A percentile compares a stretch with the other conserved stretches of the same genome.
phyloP scores from a whole-genome alignment of 2,888 invertebrate species.

The Drosophila fungiperda region DNA sequence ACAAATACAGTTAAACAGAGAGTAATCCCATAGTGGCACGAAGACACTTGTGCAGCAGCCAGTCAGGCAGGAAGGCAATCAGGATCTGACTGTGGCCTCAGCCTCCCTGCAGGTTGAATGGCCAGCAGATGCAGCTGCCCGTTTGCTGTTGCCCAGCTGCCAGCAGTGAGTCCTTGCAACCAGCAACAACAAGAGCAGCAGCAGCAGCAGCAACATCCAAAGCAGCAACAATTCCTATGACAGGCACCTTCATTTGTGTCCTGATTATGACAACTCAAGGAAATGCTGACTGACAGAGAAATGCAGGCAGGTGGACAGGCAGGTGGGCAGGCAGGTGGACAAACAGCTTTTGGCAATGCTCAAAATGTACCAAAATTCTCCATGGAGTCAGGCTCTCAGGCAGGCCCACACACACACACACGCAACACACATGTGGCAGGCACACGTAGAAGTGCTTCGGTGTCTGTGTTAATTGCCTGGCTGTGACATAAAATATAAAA shows the following conservation, averaged over 20 bases:
- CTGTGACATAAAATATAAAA: conserved; percentile 37
- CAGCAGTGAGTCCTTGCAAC: conserved; percentile 54
- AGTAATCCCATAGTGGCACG: conserved; percentile 13
- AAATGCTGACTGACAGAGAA: conserved; percentile 50
- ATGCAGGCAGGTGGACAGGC: conserved; percentile 6
- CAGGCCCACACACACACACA: conserved; percentile 26
- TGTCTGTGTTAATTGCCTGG: conserved; percentile 70
- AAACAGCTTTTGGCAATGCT: conserved; percentile 47
- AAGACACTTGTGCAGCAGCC: conserved; percentile 37
- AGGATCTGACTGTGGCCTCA: conserved; percentile 33
- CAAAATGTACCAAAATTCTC: conserved; percentile 63
- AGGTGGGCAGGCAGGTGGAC: conserved; percentile 7
- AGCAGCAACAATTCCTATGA: conserved; percentile 31
- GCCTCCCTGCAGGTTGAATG: conserved; percentile 46
- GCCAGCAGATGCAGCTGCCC: conserved; percentile 44
- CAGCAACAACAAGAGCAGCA: not conserved
- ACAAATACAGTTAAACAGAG: conserved; percentile 8
- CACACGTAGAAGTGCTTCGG: conserved; percentile 5
- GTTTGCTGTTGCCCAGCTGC: conserved; percentile 46
- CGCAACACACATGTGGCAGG: not conserved
- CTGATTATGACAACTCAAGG: conserved; percentile 79
- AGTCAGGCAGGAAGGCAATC: conserved; percentile 6
- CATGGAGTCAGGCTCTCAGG: conserved; percentile 55
- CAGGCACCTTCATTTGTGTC: conserved; percentile 70
- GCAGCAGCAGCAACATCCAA: conserved; percentile 19